Base-by-base conservation (phyloP, 2,888 invertebrate species). In the Ormyrus rosae region DNA sequence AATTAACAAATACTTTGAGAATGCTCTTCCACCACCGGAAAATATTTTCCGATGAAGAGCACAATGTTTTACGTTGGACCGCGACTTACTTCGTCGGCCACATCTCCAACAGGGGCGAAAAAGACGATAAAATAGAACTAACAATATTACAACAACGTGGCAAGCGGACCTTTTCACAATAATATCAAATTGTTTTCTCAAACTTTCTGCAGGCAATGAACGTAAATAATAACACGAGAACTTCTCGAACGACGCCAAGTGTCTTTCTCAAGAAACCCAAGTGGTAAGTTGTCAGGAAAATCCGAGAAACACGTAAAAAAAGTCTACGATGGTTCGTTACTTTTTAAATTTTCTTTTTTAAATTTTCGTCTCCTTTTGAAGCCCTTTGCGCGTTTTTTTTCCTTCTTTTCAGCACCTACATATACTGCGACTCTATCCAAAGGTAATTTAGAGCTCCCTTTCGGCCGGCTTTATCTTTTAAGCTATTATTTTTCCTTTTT, bases 201-300 rank as follows among this genome's bases (percentile, higher is more conserved):
- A 67, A 55, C 19, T 11, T 34, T 34, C 34, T 34, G 34, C 34
- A 34, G 34, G 9, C 45, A 5, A 9, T 5, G 6, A 51, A 19
- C 53, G 19, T 67, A 67, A 53, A 67, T 13, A 67, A 55, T 19
- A 51, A 53, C 67, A 11, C 6, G 19, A 55, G 19, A 67, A 67
- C 53, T 50, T 50, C 34, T 67, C 11, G 46, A 19, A 45, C n/a
- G n/a, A 51, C 7, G 48, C 9, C 2, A 13, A 68, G 8, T 19
- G 8, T 19, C 7, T 13, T 34, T 53, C 4, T 1, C 8, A 45
- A 46, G 10, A n/a, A 56, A 69, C 45, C 13, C 55, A 56, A 69
- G 56, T n/a, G 56, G 64, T 48, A 64, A 64, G 64, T 64, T 64
- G 7, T n/a, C 45, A 34, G 34, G 11, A n/a, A 68, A 68, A 68